Evolutionary conservation across 1,140 invertebrate genomes (phyloP), one percentile per base, ranked within the genome.

Genomic region (Cydia strobilella): DNA sequence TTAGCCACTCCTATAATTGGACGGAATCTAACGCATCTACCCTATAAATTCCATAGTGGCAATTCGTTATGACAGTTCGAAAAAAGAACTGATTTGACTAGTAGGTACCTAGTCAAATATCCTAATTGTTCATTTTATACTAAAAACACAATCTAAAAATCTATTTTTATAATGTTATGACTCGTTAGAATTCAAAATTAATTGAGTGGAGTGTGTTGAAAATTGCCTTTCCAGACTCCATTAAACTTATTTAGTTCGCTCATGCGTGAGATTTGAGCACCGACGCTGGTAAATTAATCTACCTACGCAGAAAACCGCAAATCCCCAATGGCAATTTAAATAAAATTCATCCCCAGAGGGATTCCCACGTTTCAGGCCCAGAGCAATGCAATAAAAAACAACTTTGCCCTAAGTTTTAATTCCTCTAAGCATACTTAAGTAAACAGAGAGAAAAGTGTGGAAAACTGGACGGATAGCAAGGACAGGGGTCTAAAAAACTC

Each of bases 401-500:
- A 84, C 78, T 85, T 82, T 76, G 76, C 65, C 69, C 75, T 79
- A 80, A 84, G 80, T 85, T 88, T 84, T 84, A 86, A 86, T 84
- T 84, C 80, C 81, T 76, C 76, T 77, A 81, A 84, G 84, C 80
- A 81, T 82, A 82, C 79, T 81, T 82, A 82, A 80, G 80, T 79
- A 86, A 84, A 86, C 82, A 86, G 78, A 80, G 75, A 76, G 73
- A 82, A 79, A 81, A 82, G 80, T 82, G 79, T 75, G 80, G 72
- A 73, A 72, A 84, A 87, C 75, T 84, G 84, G 75, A 51, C 59
- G 76, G 80, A 80, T 76, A 82, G 76, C 77, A 77, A 83, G 76
- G 82, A 80, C 77, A 77, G 75, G 71, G 20, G 9, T 35, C 75
- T 74, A 59, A 74, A 74, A 79, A 79, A 75, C 79, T 23, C 62